Conservation (phyloP, 2,113 vertebrate genomes). For the Microtus pennsylvanicus region DNA sequence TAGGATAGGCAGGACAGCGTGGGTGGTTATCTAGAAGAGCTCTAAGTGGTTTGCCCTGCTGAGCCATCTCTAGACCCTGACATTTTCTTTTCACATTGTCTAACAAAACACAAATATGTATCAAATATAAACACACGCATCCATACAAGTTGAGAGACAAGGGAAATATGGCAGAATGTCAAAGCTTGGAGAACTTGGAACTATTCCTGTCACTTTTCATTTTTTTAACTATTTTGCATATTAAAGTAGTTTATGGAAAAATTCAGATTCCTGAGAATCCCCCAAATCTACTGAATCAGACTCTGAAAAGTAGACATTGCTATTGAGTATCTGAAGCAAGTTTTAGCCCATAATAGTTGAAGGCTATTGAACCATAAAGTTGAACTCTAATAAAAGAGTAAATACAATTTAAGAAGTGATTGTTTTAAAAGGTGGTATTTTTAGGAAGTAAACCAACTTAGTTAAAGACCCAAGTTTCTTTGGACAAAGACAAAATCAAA, state of each 20-base stretch:
- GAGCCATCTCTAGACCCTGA: not conserved
- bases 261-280: not conserved
- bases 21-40: not conserved
- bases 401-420: not conserved
- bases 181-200: not conserved
- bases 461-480: not conserved
- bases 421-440: not conserved
- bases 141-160: not conserved
- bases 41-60: no score
- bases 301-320: not conserved
- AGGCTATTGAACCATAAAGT: not conserved
- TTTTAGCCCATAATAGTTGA: not conserved
- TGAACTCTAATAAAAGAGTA: not conserved
- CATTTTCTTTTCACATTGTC: not conserved
- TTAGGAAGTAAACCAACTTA: not conserved
- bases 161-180: not conserved
- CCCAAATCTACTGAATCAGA: not conserved
- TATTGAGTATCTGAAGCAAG: not conserved
- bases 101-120: not conserved
- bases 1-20: not conserved
- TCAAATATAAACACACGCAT: not conserved
- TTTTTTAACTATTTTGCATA: not conserved
- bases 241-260: conserved; percentile 30
- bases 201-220: not conserved
- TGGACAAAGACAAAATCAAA: not conserved